Conservation (phyloP, 2,888 invertebrate genomes). For the Neuroscelio doddi region DNA sequence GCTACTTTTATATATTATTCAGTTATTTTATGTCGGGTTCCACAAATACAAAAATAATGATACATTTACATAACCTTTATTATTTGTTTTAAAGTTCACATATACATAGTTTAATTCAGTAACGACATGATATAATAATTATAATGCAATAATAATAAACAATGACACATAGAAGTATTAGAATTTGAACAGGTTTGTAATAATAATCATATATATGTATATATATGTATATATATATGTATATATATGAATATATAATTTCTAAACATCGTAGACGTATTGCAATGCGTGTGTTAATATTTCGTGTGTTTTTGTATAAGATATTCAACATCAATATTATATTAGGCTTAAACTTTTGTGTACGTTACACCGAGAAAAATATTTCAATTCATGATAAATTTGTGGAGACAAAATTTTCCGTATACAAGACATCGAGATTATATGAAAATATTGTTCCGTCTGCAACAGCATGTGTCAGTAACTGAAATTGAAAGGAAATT, state of each 20-base stretch:
- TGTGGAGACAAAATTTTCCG: too few relatives aligned
- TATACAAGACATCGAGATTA: neutral
- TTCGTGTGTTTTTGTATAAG: slow-evolving; percentile 11
- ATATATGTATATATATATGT: slow-evolving; percentile 25
- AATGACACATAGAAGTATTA: slow-evolving; percentile 39
- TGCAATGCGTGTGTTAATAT: slow-evolving; percentile 14
- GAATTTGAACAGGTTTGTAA: slow-evolving; percentile 25
- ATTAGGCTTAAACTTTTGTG: slow-evolving; percentile 25
- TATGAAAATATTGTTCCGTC: neutral
- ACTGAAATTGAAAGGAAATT: neutral
- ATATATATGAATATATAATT: slow-evolving; percentile 21
- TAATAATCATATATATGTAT: slow-evolving; percentile 27
- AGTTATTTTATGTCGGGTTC: too few relatives aligned
- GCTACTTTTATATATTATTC: too few relatives aligned
- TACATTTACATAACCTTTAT: slow-evolving; percentile 37
- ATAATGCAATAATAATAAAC: slow-evolving; percentile 37
- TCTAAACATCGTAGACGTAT: slow-evolving; percentile 25
- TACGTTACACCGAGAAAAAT: neutral
- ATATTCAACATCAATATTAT: slow-evolving; percentile 32
- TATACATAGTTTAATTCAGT: slow-evolving; percentile 37
- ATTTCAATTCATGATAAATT: neutral
- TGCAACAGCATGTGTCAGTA: too few relatives aligned
- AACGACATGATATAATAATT: slow-evolving; percentile 36
- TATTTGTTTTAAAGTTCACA: slow-evolving; percentile 40
- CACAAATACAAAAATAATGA: neutral